Evolutionary conservation across 2,888 invertebrate genomes (phyloP), one percentile per base, ranked within the genome.

Genomic region (Heliconius hortense): DNA sequence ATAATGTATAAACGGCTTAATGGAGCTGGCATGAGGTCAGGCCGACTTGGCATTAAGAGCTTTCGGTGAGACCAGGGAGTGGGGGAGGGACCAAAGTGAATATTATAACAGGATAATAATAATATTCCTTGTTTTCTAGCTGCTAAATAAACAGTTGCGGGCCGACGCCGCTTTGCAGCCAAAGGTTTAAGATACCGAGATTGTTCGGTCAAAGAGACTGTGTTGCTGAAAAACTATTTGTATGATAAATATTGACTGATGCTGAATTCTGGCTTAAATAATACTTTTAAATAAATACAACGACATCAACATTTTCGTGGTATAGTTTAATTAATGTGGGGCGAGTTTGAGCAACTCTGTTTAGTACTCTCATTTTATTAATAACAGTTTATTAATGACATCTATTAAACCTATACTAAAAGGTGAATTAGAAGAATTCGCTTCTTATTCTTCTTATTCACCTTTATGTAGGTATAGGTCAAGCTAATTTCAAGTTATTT

Each of bases 1-100:
- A 94, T 94, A 87, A 93, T 94, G 93, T 93, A 94, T 93, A 92
- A 90, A 90, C 91, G 90, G 91, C 93, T 93, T 94, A 93, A 94
- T 93, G 94, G 93, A 91, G 89, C 89, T 87, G 90, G 87, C 90
- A 91, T 91, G 93, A 93, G 93, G 93, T 94, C 93, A 94, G 90
- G 88, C 87, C 86, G 88, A 90, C 88, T 90, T 87, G 89, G 94
- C 89, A 92, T 94, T 94, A 93, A 93, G 93, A 93, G 93, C 94
- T 92, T 91, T 93, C 84, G 88, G 87, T 85, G 86, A 88, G 90
- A 88, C 84, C 86, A 81, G 84, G 87, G 85, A 83, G 82, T 78
- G 82, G 80, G 81, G 77, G 79, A 84, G 84, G 84, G 82, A 80
- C 85, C 89, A 92, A 93, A 93, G 93, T 93, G 93, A 93, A 93